Evolutionary conservation across 37 sponge, comb jelly and placozoan species (phyloP), one percentile per base, ranked within the genome.

Genomic region (Aplysina aerophoba): DNA sequence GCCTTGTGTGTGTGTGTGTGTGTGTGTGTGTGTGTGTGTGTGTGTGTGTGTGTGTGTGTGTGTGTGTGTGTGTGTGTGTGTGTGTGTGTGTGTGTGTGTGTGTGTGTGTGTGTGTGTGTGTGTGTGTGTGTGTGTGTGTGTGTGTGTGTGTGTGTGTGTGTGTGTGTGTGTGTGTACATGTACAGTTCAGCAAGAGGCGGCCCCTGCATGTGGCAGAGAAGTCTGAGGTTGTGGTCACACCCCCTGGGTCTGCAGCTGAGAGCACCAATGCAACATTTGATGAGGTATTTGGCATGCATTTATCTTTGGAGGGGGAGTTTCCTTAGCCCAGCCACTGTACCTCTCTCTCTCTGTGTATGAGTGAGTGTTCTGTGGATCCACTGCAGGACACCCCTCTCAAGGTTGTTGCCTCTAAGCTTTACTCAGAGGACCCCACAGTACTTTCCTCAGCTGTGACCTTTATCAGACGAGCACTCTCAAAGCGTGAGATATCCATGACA

Each of bases 401-500:
- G 39, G 71, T 62, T 54, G 33, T 92, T 16, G 61, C 79, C 31
- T 82, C 79, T 36, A 68, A 73, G 22, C 63, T 92, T 14, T 66
- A 69, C 79, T 66, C 83, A 25, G 33, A 24, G 2, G 89, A 88
- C n/a, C 15, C 6, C 21, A 56, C 83, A 13, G 63, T 73, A 22
- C 81, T 77, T 68, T 72, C 82, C 0, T 83, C 81, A 41, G 92
- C 92, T 24, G 33, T 41, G 0, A 12, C 19, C 22, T 17, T 69
- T 22, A 53, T 92, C 57, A 87, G 92, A 55, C 81, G 82, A 55
- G 15, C 71, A 53, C 78, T 90, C 22, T 90, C 90, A 36, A 37
- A 39, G 41, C 13, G 78, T 75, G 11, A 41, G 78, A n/a, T n/a
- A n/a, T n/a, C n/a, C n/a, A n/a, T n/a, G n/a, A n/a, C n/a, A n/a